Percentiles rank a stretch among this genome's conserved stretches.
phyloP scores from a whole-genome alignment of 2,888 invertebrate genomes.

The Iphiclides podalirius region DNA sequence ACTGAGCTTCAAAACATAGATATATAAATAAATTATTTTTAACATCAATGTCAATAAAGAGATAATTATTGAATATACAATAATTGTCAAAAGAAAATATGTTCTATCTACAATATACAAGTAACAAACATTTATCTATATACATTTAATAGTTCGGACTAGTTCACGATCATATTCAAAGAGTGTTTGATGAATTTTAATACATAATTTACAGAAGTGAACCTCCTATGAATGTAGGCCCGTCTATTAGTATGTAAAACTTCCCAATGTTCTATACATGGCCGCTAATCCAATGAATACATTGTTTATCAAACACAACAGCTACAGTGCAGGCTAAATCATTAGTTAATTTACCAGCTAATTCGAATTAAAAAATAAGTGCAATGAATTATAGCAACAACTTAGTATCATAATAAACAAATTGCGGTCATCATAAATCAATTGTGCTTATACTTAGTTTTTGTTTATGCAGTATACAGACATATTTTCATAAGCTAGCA shows the following conservation, averaged over 20 bases:
- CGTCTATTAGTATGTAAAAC: conserved; percentile 40
- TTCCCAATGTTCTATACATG: conserved; percentile 7
- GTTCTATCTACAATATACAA: conserved; percentile 80
- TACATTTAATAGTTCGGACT: conserved; percentile 77
- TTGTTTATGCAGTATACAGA: too few relatives aligned
- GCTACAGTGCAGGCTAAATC: conserved; percentile 18
- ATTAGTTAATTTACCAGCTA: conserved; percentile 12
- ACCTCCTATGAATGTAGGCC: conserved; percentile 38
- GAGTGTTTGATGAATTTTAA: conserved; percentile 45
- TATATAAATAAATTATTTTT: conserved; percentile 65
- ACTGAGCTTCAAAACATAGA: conserved; percentile 63
- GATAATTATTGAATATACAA: conserved; percentile 70
- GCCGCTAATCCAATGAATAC: conserved; percentile 3
- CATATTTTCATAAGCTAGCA: not conserved
- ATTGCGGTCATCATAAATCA: conserved; percentile 5
- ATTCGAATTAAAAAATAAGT: conserved; percentile 11
- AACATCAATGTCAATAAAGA: conserved; percentile 65
- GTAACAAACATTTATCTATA: conserved; percentile 79
- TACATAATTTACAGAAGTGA: conserved; percentile 68
- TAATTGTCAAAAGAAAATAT: conserved; percentile 72
- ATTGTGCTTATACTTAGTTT: conserved; percentile 11
- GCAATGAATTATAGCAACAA: conserved; percentile 9
- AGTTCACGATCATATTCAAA: conserved; percentile 73
- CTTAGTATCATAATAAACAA: not conserved
- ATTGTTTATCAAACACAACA: conserved; percentile 10